Evolutionary conservation across 1,140 invertebrate species (phyloP), one percentile per base, ranked within the genome.

Genomic region (Pentalonia nigronervosa): DNA sequence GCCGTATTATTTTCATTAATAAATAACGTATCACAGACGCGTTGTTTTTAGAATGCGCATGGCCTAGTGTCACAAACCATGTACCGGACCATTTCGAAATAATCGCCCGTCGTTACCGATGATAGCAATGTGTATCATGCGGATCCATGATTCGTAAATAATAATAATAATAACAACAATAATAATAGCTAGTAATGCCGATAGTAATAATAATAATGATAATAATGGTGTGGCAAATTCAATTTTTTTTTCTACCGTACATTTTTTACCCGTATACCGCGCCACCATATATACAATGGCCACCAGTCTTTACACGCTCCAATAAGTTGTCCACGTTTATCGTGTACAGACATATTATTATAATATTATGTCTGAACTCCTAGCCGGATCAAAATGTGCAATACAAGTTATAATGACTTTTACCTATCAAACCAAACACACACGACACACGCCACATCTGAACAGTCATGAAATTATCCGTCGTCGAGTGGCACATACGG

Each of bases 221-320:
- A 45, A 23, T 76, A 60, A 45, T 47, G 30, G 21, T 81, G 67
- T 36, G 17, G 90, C 7, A 30, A 25, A 81, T 81, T 53, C 36
- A 25, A 21, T 53, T 92, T 83, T 83, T 50, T 81, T 36, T 91
- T 83, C 30, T 48, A 36, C n/a, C 25, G 41, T 3, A 83, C 50
- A 83, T 56, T 47, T 47, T 53, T 84, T 53, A 53, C 4, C 17
- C 34, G 21, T 67, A 21, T 41, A 21, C n/a, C 4, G 23, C n/a
- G 34, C 11, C n/a, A 67, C n/a, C 30, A n/a, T n/a, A 56, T 56
- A n/a, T 14, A 36, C 91, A 23, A 84, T 41, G 76, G 36, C 34
- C 34, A 41, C 48, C 48, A 25, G 81, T 92, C 81, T 50, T 92
- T 92, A 92, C 91, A 92, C 91, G 91, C 91, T 84, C 47, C 91